Evolutionary conservation across 37 sponge, comb jelly and placozoan species (phyloP).

Genomic region (Ianthella basta): DNA sequence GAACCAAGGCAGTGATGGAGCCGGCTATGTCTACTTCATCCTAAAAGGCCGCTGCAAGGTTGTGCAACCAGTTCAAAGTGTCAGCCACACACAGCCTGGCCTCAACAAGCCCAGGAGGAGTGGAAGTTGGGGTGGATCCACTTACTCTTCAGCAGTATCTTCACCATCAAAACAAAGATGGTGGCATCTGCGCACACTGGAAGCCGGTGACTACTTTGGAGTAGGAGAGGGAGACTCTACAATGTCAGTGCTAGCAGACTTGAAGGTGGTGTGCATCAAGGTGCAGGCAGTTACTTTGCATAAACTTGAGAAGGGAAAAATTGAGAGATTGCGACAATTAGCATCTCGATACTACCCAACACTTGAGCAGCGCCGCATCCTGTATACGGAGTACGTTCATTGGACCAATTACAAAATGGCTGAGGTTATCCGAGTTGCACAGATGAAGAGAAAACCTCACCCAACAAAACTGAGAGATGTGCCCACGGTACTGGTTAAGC

Average conservation of each 20-base stretch:
- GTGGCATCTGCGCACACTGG: conserved; percentile 57
- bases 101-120: background rate
- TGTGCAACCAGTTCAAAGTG: conserved; percentile 38
- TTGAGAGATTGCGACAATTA: conserved; percentile 22
- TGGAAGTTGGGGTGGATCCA: background rate
- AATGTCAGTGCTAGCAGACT: conserved; percentile 44
- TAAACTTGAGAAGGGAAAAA: conserved; percentile 45
- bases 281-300: conserved; percentile 47
- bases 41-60: conserved; percentile 66
- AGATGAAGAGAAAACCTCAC: conserved; percentile 11
- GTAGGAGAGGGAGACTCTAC: conserved; percentile 65
- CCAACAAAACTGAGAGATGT: conserved; percentile 12
- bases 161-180: conserved; percentile 22
- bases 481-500: background rate
- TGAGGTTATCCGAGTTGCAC: conserved; percentile 44
- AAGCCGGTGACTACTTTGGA: conserved; percentile 80
- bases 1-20: conserved; percentile 17
- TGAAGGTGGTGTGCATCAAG: conserved; percentile 48
- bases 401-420: conserved; percentile 76
- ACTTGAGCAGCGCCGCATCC: conserved; percentile 26
- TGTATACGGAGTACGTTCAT: conserved; percentile 35
- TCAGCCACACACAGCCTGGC: too few relatives aligned
- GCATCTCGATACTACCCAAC: conserved; percentile 50
- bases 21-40: conserved; percentile 42
- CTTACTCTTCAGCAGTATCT: background rate